phyloP scores from a whole-genome alignment of 2,888 invertebrate species.

The Dolichopus griseipennis region DNA sequence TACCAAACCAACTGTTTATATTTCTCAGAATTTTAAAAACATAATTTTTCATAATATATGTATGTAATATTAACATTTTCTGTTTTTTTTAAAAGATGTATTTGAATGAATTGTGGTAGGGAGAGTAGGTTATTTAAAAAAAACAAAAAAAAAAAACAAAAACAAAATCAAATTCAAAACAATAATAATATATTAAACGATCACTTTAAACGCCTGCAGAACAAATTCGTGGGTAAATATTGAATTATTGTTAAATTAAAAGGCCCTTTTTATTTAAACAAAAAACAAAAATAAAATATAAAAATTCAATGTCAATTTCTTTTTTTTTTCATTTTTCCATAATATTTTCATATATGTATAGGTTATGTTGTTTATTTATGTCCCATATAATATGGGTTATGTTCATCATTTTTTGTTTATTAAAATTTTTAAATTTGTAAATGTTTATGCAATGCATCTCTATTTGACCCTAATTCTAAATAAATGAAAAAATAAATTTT shows the following conservation, averaged over 20 bases:
- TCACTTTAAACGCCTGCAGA: constrained; percentile 1
- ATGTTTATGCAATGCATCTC: no score
- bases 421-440: no score
- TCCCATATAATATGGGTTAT: background rate
- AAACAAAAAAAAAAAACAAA: background rate
- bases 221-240: constrained; percentile 6
- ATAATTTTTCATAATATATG: background rate
- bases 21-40: background rate
- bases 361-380: no score
- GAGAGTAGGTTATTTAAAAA: background rate
- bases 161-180: no score
- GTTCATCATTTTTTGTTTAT: no score
- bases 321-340: background rate
- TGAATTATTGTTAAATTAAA: background rate
- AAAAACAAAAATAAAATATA: background rate
- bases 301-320: background rate
- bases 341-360: no score
- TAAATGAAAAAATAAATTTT: no score
- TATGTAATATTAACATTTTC: background rate
- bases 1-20: background rate
- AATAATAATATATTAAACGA: no score
- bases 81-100: no score
- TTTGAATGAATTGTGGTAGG: background rate
- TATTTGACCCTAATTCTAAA: no score
- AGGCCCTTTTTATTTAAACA: background rate